These are phyloP conservation scores for Oryzias celebensis DNA, from an alignment of 2,113 vertebrate species.

Conservation along the genomic window DNA sequence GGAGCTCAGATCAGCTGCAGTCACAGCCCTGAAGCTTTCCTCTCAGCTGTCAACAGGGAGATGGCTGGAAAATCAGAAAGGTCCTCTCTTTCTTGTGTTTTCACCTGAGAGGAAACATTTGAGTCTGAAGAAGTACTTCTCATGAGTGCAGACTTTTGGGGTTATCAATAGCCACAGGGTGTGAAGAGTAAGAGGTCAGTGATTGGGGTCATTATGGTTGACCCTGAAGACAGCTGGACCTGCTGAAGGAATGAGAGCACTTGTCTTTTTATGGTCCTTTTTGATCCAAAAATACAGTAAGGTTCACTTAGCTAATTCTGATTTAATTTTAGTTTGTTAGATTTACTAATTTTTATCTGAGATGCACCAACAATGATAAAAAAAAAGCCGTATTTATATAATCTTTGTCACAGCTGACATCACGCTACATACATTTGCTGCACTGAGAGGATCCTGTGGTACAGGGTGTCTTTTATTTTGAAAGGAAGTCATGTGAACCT, in stretches of 20 bases:
- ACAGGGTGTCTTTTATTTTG: too few species aligned
- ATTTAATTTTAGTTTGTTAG: too few species aligned
- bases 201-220: constrained; percentile 36
- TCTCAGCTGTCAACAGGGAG: constrained; percentile 10
- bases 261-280: constrained; percentile 57
- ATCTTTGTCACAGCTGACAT: too few species aligned
- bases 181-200: constrained; percentile 50
- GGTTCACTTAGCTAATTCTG: too few species aligned
- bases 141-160: constrained; percentile 32
- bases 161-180: constrained; percentile 62
- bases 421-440: too few species aligned
- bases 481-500: too few species aligned
- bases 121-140: constrained; percentile 33
- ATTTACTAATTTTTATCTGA: too few species aligned
- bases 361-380: too few species aligned
- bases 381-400: too few species aligned
- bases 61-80: constrained; percentile 8
- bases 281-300: too few species aligned
- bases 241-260: constrained; percentile 10
- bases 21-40: background rate
- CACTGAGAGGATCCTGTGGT: too few species aligned
- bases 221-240: constrained; percentile 58
- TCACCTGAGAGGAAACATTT: constrained; percentile 55
- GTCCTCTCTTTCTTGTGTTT: too few species aligned
- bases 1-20: constrained; percentile 5